A percentile compares a stretch with the other conserved stretches of the same genome.
These are phyloP conservation scores for Lagopus muta DNA, from an alignment of 2,113 vertebrate species.

Conservation along the genomic window DNA sequence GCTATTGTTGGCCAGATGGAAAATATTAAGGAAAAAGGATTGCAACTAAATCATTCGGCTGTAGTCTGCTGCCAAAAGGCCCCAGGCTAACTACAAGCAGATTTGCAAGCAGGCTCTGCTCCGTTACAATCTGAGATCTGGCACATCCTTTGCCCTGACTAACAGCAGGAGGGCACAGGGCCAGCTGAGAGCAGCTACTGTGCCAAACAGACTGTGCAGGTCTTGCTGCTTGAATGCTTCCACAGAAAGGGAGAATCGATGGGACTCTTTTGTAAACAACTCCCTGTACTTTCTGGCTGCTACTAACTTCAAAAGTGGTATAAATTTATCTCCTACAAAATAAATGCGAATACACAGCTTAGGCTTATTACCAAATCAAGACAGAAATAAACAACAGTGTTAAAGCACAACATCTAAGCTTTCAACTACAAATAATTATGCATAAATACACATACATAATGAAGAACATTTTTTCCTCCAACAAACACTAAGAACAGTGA, in stretches of 20 bases:
- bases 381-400: not conserved
- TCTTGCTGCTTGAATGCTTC: slow-evolving; percentile 82
- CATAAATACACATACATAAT: not conserved
- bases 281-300: slow-evolving; percentile 84
- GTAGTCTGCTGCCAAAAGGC: slow-evolving; percentile 73
- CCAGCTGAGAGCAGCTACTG: slow-evolving; percentile 81
- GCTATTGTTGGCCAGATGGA: slow-evolving; percentile 91
- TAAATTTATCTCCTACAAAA: slow-evolving; percentile 73
- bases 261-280: slow-evolving; percentile 86
- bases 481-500: not conserved
- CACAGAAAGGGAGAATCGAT: slow-evolving; percentile 84
- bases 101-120: slow-evolving; percentile 76
- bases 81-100: slow-evolving; percentile 83
- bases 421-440: not conserved
- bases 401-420: not conserved
- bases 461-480: not conserved
- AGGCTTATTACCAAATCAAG: not conserved
- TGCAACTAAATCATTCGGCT: slow-evolving; percentile 84
- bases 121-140: slow-evolving; percentile 70
- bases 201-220: slow-evolving; percentile 84
- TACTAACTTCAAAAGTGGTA: slow-evolving; percentile 70
- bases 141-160: slow-evolving; percentile 78
- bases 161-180: slow-evolving; percentile 80
- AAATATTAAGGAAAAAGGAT: slow-evolving; percentile 86
- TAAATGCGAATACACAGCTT: not conserved